These are phyloP conservation scores for Chydorus sphaericus DNA, from an alignment of 2,888 invertebrate species.

Conservation along the genomic window DNA sequence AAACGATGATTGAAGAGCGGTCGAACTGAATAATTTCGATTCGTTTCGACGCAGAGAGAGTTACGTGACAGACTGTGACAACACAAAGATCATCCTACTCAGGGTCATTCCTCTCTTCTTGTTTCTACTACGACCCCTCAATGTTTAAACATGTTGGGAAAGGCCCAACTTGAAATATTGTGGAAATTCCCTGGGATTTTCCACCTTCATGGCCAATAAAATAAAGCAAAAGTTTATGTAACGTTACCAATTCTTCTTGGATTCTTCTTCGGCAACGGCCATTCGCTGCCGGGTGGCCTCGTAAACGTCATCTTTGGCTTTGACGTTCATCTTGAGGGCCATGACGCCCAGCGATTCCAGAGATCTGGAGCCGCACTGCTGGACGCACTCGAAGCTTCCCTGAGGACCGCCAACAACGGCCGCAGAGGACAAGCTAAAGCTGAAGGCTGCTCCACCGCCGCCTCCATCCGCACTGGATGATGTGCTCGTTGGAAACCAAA, in stretches of 20 bases:
- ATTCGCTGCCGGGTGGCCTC: slow-evolving; percentile 81
- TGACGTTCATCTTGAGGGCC: slow-evolving; percentile 75
- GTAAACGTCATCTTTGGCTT: slow-evolving; percentile 91
- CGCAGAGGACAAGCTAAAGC: slow-evolving; percentile 61
- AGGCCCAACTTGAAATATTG: too few relatives aligned
- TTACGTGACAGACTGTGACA: too few relatives aligned
- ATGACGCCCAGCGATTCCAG: slow-evolving; percentile 27
- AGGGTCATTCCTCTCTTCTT: too few relatives aligned
- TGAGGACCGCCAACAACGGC: slow-evolving; percentile 68
- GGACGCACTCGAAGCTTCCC: slow-evolving; percentile 86
- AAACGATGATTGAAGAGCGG: too few relatives aligned
- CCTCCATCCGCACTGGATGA: not conserved
- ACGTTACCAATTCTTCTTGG: slow-evolving; percentile 79
- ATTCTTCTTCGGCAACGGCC: slow-evolving; percentile 80
- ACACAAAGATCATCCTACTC: too few relatives aligned
- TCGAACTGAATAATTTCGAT: too few relatives aligned
- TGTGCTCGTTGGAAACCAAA: slow-evolving; percentile 2
- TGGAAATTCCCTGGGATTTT: too few relatives aligned
- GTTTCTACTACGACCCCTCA: too few relatives aligned
- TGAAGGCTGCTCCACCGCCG: slow-evolving; percentile 42
- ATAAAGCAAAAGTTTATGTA: not conserved
- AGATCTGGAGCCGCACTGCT: slow-evolving; percentile 43
- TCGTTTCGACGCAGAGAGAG: too few relatives aligned
- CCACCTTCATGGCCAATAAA: too few relatives aligned
- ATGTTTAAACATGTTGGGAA: too few relatives aligned